A percentile compares a stretch with the other conserved stretches of the same genome.
Conservation (phyloP, 2,888 invertebrate species). For the Monochamus alternatus region DNA sequence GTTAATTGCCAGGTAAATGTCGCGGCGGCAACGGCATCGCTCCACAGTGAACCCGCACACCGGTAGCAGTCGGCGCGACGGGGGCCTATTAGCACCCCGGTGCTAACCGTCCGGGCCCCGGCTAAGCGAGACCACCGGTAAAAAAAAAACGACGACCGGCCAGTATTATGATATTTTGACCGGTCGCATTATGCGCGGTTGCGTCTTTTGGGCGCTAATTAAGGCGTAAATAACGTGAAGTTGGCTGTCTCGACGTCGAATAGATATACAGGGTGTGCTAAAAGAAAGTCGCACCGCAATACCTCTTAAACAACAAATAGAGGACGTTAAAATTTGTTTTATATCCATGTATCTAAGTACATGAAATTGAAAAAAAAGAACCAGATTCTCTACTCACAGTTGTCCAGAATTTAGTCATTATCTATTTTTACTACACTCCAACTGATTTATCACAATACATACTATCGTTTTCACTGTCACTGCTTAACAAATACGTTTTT, state of each 20-base stretch:
- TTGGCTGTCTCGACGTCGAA: neutral
- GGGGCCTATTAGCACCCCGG: slow-evolving; percentile 63
- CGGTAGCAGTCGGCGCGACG: slow-evolving; percentile 63
- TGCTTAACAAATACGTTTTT: too few species aligned
- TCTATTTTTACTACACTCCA: too few species aligned
- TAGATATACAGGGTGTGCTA: neutral
- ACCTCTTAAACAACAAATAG: too few species aligned
- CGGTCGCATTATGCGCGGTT: slow-evolving; percentile 16
- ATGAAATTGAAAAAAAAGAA: too few species aligned
- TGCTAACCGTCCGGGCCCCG: slow-evolving; percentile 58
- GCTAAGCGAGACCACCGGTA: slow-evolving; percentile 25
- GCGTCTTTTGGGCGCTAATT: slow-evolving; percentile 21
- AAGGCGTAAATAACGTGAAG: slow-evolving; percentile 6
- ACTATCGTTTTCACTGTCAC: too few species aligned
- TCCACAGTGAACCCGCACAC: slow-evolving; percentile 54
- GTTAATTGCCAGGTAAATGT: slow-evolving; percentile 47
- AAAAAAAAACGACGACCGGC: slow-evolving; percentile 25
- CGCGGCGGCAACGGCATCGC: slow-evolving; percentile 44
- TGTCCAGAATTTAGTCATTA: too few species aligned
- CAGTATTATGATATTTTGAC: slow-evolving; percentile 36
- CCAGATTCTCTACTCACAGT: too few species aligned
- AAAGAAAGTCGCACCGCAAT: too few species aligned
- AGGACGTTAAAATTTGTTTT: too few species aligned
- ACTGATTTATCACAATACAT: too few species aligned
- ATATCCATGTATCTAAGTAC: too few species aligned